Base-by-base conservation (phyloP, 2,888 invertebrate species). In the Actias luna region DNA sequence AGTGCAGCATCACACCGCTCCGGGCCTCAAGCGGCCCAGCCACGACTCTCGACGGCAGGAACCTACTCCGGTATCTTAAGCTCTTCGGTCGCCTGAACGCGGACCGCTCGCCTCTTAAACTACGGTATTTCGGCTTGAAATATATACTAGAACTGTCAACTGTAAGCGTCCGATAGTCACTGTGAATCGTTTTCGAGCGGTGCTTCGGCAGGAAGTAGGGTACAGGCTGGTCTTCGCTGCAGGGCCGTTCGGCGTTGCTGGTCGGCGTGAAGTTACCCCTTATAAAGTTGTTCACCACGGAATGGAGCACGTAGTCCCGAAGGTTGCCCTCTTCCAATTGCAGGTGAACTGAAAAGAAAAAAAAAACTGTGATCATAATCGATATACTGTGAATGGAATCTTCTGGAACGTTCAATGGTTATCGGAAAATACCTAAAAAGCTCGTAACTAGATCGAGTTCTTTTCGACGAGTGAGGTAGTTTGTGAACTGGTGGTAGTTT, bases 201-300 rank as follows among this genome's bases (percentile, higher is more conserved):
- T 82, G 84, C 46, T 88, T 87, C 0, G 87, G 89, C 7, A 89
- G 71, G 81, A 92, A 92, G 77, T 87, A 87, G 0, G 90, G 90
- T 5, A 79, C 65, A 1, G 81, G 71, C 27, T 84, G 80, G 59
- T 86, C 84, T 65, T 84, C 85, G 31, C 77, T 70, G 76, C 92
- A 92, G 1, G 91, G 82, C 25, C 82, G 77, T 62, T 92, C 92
- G 0, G 80, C 68, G 69, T 75, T 76, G 59, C 82, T 78, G 57
- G 88, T 90, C 0, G 91, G 91, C 0, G 92, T 92, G 78, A 92
- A 92, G 83, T 92, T 92, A 25, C 92, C 92, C 3, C 84, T 73
- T 69, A 88, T 80, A 72, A 79, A 83, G 74, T 79, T 83, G 63
- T 85, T 87, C 33, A 92, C 84, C 42, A 87, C 78, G 0, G 89